A percentile compares a stretch with the other conserved stretches of the same genome.
These are phyloP conservation scores for Teleogryllus oceanicus DNA, from an alignment of 2,888 invertebrate genomes.

Conservation along the genomic window DNA sequence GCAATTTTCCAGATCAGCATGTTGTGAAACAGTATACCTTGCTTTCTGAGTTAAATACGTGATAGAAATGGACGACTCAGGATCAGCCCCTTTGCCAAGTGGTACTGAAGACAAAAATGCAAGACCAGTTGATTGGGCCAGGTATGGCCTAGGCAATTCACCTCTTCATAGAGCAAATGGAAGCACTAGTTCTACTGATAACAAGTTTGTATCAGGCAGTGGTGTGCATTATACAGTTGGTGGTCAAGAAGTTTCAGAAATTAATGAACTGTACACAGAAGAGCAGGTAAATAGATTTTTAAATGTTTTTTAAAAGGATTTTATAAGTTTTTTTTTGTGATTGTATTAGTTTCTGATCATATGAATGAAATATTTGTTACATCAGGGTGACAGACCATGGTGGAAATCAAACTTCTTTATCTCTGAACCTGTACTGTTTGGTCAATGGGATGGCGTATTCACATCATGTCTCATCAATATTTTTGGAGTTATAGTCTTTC, in stretches of 20 bases:
- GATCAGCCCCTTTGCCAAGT: not conserved
- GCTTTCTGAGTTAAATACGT: too few relatives aligned
- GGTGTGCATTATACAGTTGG: slow-evolving; percentile 73
- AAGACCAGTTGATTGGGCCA: slow-evolving; percentile 53
- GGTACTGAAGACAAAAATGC: not conserved
- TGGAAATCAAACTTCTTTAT: slow-evolving; percentile 97
- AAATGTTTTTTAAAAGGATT: slow-evolving; percentile 12
- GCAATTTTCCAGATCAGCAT: too few relatives aligned
- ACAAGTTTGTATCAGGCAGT: slow-evolving; percentile 55
- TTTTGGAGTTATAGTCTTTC: slow-evolving; percentile 95
- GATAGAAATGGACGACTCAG: too few relatives aligned
- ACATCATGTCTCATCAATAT: slow-evolving; percentile 96
- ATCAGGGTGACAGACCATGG: slow-evolving; percentile 79
- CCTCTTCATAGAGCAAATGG: slow-evolving; percentile 52
- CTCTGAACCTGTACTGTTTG: slow-evolving; percentile 92
- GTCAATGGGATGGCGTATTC: slow-evolving; percentile 97
- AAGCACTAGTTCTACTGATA: slow-evolving; percentile 70
- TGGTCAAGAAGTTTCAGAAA: slow-evolving; percentile 80
- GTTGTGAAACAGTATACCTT: too few relatives aligned
- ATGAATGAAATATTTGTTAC: slow-evolving; percentile 23
- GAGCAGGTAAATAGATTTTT: slow-evolving; percentile 64
- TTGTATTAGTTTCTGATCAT: not conserved
- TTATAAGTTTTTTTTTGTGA: not conserved
- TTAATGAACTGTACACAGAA: slow-evolving; percentile 87
- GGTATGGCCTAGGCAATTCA: slow-evolving; percentile 51